A percentile compares a stretch with the other conserved stretches of the same genome.
Evolutionary conservation across 2,888 invertebrate genomes (phyloP).

Genomic region (Cheilosia pagana): DNA sequence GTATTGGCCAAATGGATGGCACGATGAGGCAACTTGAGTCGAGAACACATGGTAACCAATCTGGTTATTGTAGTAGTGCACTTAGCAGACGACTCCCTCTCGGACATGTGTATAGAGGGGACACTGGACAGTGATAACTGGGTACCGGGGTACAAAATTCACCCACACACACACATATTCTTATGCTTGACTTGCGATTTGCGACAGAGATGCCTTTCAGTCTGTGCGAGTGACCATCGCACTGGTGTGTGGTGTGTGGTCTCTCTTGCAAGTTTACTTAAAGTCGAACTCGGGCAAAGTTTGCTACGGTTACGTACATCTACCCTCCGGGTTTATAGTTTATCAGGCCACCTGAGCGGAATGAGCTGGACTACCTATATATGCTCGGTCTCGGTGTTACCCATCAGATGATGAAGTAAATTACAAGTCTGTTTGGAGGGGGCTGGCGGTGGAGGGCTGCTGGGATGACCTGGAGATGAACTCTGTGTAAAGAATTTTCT

Average conservation of each 20-base stretch:
- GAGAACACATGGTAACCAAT: conserved; percentile 56
- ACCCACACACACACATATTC: conserved; percentile 5
- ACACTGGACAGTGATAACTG: background rate
- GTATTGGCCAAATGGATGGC: conserved; percentile 16
- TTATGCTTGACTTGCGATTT: conserved; percentile 37
- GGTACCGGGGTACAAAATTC: background rate
- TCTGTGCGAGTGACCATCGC: conserved; percentile 34
- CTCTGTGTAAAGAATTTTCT: conserved; percentile 47
- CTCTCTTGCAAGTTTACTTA: conserved; percentile 52
- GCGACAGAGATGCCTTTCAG: conserved; percentile 28
- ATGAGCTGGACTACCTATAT: background rate
- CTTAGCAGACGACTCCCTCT: background rate
- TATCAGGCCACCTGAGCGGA: conserved; percentile 31
- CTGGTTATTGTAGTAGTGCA: conserved; percentile 37
- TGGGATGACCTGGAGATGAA: conserved; percentile 20
- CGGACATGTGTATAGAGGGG: background rate
- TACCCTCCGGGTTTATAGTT: conserved; percentile 1
- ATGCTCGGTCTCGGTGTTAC: background rate
- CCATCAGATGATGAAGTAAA: conserved; percentile 43
- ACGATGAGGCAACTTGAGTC: background rate
- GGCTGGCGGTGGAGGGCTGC: too few species aligned
- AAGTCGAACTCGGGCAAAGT: conserved; percentile 45
- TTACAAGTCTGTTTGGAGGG: conserved; percentile 9
- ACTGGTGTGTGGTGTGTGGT: conserved; percentile 45
- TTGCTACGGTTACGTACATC: conserved; percentile 14